phyloP scores from a whole-genome alignment of 35 echinoderm and acorn worm species.

The Stichopus chloronotus region DNA sequence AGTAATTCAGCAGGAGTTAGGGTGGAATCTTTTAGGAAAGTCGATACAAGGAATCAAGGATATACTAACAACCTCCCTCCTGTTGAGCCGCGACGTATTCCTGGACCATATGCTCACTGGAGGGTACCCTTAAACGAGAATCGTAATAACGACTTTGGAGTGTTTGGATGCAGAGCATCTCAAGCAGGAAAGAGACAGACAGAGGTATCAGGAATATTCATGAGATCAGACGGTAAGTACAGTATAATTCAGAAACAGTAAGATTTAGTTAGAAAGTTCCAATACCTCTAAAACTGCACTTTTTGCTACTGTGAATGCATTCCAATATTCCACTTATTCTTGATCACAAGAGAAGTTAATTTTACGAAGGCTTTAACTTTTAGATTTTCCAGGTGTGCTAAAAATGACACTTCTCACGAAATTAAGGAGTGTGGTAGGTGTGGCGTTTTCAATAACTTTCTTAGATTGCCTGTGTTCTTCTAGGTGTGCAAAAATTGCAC shows the following conservation, averaged over 20 bases:
- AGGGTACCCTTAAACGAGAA: not conserved
- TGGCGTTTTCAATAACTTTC: no score
- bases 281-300: no score
- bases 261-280: not conserved
- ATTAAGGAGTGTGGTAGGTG: no score
- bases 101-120: not conserved
- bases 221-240: slow-evolving; percentile 30
- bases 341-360: no score
- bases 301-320: no score
- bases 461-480: no score
- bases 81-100: not conserved
- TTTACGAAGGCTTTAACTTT: no score
- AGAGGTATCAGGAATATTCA: not conserved
- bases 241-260: not conserved
- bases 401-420: no score
- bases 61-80: not conserved
- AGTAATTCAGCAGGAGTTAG: not conserved
- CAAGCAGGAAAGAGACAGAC: not conserved
- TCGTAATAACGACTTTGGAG: slow-evolving; percentile 4
- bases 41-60: not conserved
- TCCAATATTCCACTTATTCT: no score
- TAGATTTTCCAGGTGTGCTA: no score
- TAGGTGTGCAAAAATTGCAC: no score
- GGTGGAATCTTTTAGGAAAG: not conserved
- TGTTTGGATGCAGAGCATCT: slow-evolving; percentile 16